phyloP scores from a whole-genome alignment of 2,888 invertebrate species.

The Antitype chi region DNA sequence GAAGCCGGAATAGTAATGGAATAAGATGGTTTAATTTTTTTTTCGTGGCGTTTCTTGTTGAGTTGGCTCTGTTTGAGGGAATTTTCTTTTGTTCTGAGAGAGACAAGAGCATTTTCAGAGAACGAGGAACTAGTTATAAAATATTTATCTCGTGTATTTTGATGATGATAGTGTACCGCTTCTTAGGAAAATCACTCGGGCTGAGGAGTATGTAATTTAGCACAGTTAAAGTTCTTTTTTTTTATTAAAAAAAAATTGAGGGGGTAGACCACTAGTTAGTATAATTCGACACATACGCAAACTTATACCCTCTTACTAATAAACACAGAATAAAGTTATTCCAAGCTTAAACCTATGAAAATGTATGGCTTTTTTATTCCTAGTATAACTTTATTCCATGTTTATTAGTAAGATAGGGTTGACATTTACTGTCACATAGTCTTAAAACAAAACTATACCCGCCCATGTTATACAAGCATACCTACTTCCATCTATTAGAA shows the following conservation, averaged over 20 bases:
- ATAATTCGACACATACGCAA: too few relatives aligned
- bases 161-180: neutral
- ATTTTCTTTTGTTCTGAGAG: slow-evolving; percentile 10
- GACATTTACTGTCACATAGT: neutral
- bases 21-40: slow-evolving; percentile 54
- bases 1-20: slow-evolving; percentile 65
- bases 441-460: neutral
- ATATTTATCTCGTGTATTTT: neutral
- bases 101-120: neutral
- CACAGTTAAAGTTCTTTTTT: too few relatives aligned
- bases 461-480: neutral
- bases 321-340: too few relatives aligned
- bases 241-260: too few relatives aligned
- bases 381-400: too few relatives aligned
- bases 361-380: too few relatives aligned
- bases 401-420: neutral
- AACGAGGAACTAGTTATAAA: neutral
- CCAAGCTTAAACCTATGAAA: too few relatives aligned
- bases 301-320: too few relatives aligned
- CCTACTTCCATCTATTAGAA: neutral
- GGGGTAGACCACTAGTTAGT: too few relatives aligned
- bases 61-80: neutral
- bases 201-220: too few relatives aligned
- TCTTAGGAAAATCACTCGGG: too few relatives aligned
- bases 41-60: slow-evolving; percentile 17